Evolutionary conservation across 2,888 invertebrate species (phyloP).

Genomic region (Cephus pygmeus): DNA sequence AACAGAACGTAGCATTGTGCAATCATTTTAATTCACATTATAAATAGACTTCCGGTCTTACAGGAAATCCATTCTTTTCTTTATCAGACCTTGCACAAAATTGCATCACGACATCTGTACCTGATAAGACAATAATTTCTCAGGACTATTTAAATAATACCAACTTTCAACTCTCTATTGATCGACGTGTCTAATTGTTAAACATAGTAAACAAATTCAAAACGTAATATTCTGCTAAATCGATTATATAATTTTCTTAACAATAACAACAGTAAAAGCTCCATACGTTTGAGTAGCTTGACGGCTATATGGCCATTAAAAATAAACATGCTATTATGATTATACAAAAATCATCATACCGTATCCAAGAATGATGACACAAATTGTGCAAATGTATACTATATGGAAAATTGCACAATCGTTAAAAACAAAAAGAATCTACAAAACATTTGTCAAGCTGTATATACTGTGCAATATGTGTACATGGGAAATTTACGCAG

Average conservation of each 20-base stretch:
- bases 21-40: slow-evolving; percentile 1
- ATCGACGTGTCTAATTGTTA: not conserved
- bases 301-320: not conserved
- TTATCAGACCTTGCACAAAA: not conserved
- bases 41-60: not conserved
- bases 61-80: not conserved
- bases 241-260: not conserved
- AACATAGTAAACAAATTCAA: not conserved
- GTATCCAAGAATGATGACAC: not conserved
- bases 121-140: not conserved
- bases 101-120: not conserved
- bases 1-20: slow-evolving; percentile 2
- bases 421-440: not conserved
- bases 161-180: not conserved
- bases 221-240: not conserved
- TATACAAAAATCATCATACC: not conserved
- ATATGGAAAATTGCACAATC: no score
- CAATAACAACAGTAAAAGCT: not conserved
- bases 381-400: not conserved
- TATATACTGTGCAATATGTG: no score
- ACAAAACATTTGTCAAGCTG: not conserved
- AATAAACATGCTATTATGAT: no score
- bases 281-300: not conserved
- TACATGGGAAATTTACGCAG: no score
- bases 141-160: not conserved